phyloP scores from a whole-genome alignment of 2,888 invertebrate genomes.

The Schrankia costaestrigalis region DNA sequence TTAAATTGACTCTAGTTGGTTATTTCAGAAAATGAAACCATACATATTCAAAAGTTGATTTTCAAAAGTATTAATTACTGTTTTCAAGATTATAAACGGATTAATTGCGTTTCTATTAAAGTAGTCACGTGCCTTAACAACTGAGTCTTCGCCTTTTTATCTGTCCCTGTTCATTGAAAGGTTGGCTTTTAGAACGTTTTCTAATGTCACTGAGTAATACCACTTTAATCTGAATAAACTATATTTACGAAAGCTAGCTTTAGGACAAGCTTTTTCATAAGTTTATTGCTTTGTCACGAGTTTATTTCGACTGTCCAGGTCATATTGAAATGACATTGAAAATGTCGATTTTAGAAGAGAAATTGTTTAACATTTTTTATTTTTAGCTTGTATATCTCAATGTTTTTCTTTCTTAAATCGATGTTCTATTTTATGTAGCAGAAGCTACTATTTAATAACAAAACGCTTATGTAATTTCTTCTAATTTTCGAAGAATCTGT shows the following conservation, averaged over 20 bases:
- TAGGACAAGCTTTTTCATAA: slow-evolving; percentile 21
- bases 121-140: no score
- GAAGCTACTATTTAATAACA: slow-evolving; percentile 14
- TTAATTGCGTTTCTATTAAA: background rate
- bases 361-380: no score
- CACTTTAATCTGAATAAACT: slow-evolving; percentile 12
- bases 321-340: slow-evolving; percentile 33
- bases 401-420: no score
- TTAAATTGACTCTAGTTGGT: no score
- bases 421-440: slow-evolving; percentile 17
- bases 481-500: slow-evolving; percentile 15
- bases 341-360: slow-evolving; percentile 30
- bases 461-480: slow-evolving; percentile 14
- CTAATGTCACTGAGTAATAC: slow-evolving; percentile 7
- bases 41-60: no score
- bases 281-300: slow-evolving; percentile 33
- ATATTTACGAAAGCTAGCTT: slow-evolving; percentile 25
- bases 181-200: slow-evolving; percentile 9
- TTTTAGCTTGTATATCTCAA: no score
- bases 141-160: no score
- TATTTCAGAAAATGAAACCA: no score
- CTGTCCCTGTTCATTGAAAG: background rate
- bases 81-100: no score
- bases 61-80: no score
- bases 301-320: slow-evolving; percentile 25